Evolutionary conservation across 2,797 vertebrate species (phyloP), one percentile per base, ranked within the genome.

Genomic region (Caiman crocodilus): DNA sequence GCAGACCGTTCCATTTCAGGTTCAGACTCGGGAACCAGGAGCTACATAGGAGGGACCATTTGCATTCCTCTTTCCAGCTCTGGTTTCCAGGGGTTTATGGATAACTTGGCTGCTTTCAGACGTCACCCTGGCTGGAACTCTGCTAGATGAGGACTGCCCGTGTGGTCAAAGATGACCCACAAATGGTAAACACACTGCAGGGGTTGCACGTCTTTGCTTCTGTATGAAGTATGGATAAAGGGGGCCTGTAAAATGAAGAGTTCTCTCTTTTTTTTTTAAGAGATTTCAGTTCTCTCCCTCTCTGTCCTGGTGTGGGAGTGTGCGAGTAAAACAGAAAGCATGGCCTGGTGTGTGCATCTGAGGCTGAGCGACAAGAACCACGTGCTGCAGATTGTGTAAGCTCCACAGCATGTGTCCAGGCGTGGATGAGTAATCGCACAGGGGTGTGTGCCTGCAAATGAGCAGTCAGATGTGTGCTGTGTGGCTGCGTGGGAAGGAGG

Each of bases 121-220:
- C 84, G 84, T 87, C 90, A 87, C 80, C 80, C 79, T 87, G 67
- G 64, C n/a, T 86, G 80, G 32, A 87, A 83, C 56, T 25, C 32
- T 79, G 75, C 55, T 58, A 23, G 55, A 78, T 35, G 67, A 60
- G 60, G 83, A 79, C 15, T 75, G 59, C 55, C 61, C n/a, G 16
- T 58, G 83, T 42, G 78, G 65, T 75, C 21, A 64, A n/a, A 87
- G 23, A 64, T 18, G 73, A 64, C 59, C 56, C 77, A 50, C 23
- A 23, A 82, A 80, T 50, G 8, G 12, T 76, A 79, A 71, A 21
- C 50, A 63, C 59, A 85, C 21, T 64, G 57, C n/a, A 7, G 4
- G 30, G 28, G 42, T 35, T 21, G 63, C 14, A 20, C 63, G 42
- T 26, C 50, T 60, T 35, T 59, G 17, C 74, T 67, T 67, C 75